These are phyloP conservation scores for Conops quadrifasciatus DNA, from an alignment of 2,888 invertebrate genomes.

Conservation along the genomic window DNA sequence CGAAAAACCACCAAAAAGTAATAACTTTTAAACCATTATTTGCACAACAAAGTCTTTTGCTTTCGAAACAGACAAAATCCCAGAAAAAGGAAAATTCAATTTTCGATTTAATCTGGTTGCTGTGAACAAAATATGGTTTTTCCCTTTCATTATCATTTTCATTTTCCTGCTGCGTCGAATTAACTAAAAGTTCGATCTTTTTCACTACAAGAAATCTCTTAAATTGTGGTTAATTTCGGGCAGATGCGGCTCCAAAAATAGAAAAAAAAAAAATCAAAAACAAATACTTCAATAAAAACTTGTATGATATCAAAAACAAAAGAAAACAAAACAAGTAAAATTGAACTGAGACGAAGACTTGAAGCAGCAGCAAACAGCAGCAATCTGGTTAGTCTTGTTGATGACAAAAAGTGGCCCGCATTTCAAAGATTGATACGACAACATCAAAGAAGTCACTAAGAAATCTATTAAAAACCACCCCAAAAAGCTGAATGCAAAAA, in stretches of 20 bases:
- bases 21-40: no score
- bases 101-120: no score
- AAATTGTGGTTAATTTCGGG: constrained; percentile 53
- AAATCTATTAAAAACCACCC: constrained; percentile 16
- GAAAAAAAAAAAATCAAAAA: constrained; percentile 22
- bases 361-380: neutral
- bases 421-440: constrained; percentile 11
- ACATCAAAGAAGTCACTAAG: constrained; percentile 29
- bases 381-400: neutral
- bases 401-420: constrained; percentile 24
- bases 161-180: neutral
- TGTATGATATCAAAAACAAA: neutral
- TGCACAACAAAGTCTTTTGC: no score
- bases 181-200: constrained; percentile 40
- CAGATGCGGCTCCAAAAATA: neutral
- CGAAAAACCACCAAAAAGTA: no score
- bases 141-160: neutral
- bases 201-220: constrained; percentile 42
- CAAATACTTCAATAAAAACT: neutral
- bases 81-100: no score
- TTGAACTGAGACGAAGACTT: neutral
- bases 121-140: neutral
- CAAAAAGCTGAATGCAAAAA: neutral
- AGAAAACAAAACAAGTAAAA: constrained; percentile 29
- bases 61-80: no score